These are phyloP conservation scores for Chelmon rostratus DNA, from an alignment of 2,797 vertebrate species.

Conservation along the genomic window DNA sequence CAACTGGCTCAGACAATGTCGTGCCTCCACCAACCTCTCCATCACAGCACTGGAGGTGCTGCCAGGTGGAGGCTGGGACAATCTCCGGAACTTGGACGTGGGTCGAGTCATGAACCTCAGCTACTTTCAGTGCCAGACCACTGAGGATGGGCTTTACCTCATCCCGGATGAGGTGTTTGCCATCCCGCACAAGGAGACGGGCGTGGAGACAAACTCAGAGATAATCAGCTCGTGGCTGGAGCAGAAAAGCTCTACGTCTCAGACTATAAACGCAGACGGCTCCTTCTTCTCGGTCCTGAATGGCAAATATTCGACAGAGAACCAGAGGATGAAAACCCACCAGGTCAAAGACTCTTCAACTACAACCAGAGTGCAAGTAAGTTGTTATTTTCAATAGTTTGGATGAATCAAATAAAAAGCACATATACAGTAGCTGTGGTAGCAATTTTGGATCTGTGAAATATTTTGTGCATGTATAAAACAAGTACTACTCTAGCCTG, in stretches of 20 bases:
- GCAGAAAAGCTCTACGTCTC: constrained; percentile 87
- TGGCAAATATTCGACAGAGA: constrained; percentile 90
- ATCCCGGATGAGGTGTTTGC: constrained; percentile 92
- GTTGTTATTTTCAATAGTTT: constrained; percentile 12
- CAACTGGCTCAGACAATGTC: constrained; percentile 86
- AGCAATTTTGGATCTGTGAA: neutral
- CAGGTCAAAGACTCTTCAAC: constrained; percentile 88
- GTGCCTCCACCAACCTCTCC: constrained; percentile 71
- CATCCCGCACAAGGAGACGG: constrained; percentile 90
- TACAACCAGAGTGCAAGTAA: constrained; percentile 89
- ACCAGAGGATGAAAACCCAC: constrained; percentile 89
- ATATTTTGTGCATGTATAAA: neutral
- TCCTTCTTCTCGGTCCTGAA: constrained; percentile 85
- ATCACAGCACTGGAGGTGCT: constrained; percentile 89
- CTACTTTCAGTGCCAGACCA: constrained; percentile 90
- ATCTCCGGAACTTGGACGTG: constrained; percentile 92
- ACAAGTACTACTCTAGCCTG: neutral
- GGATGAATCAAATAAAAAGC: neutral
- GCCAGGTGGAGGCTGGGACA: constrained; percentile 95
- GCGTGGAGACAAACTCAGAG: constrained; percentile 91
- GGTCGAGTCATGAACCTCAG: constrained; percentile 90
- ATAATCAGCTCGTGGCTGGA: constrained; percentile 91
- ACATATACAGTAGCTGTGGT: neutral
- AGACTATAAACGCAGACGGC: constrained; percentile 87
- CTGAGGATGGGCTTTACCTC: constrained; percentile 90